Conservation (phyloP, 2,797 vertebrate species). For the Geotrypetes seraphini region DNA sequence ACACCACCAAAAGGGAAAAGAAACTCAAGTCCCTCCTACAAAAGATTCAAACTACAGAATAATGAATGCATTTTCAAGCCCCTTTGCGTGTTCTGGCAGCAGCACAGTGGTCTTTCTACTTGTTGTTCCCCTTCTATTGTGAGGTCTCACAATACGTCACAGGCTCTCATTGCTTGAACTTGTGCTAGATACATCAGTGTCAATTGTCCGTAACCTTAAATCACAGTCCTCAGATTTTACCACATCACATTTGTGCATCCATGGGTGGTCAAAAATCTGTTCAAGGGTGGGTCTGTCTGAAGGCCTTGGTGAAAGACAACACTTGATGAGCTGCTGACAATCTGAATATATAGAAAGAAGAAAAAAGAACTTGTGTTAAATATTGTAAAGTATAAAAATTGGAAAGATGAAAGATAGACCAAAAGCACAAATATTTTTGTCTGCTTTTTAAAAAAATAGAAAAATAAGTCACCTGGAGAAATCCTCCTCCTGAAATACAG, state of each 20-base stretch:
- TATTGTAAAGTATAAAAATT: neutral
- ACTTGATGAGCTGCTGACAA: slow-evolving; percentile 93
- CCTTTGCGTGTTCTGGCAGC: slow-evolving; percentile 43
- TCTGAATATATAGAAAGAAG: slow-evolving; percentile 46
- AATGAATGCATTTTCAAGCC: slow-evolving; percentile 44
- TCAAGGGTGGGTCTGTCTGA: slow-evolving; percentile 91
- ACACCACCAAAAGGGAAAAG: slow-evolving; percentile 63
- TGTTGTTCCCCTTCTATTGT: slow-evolving; percentile 38
- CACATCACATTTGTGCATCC: slow-evolving; percentile 76
- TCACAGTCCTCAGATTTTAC: slow-evolving; percentile 64
- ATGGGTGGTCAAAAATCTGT: slow-evolving; percentile 89
- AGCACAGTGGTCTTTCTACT: slow-evolving; percentile 46
- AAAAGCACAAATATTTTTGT: neutral
- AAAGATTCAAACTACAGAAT: slow-evolving; percentile 49
- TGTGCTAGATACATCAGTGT: slow-evolving; percentile 84
- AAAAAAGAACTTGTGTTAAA: neutral
- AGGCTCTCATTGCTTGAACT: slow-evolving; percentile 94
- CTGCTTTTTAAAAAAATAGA: fast-evolving
- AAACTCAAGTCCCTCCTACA: slow-evolving; percentile 67
- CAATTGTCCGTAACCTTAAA: slow-evolving; percentile 78
- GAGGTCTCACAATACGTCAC: slow-evolving; percentile 48
- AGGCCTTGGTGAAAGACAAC: slow-evolving; percentile 90
- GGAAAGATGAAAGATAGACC: no score
- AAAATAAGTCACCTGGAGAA: slow-evolving; percentile 72
- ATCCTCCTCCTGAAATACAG: slow-evolving; percentile 87